These are phyloP conservation scores for Vulpes lagopus DNA, from an alignment of 2,113 vertebrate genomes.

Conservation along the genomic window DNA sequence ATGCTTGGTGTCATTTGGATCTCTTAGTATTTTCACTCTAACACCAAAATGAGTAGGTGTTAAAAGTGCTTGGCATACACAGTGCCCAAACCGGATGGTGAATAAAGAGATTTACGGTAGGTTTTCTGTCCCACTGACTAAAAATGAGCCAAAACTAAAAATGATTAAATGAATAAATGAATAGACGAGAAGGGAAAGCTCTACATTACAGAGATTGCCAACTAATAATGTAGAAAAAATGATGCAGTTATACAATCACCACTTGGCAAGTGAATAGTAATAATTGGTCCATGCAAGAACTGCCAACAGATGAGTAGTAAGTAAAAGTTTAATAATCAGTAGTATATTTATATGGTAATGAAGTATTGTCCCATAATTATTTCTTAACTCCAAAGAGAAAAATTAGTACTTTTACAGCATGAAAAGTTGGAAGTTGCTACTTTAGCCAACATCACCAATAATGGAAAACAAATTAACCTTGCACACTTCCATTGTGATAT, in stretches of 20 bases:
- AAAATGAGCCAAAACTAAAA: background rate
- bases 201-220: background rate
- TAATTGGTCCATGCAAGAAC: background rate
- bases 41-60: background rate
- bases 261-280: background rate
- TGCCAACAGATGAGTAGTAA: background rate
- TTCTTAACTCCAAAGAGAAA: background rate
- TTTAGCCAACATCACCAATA: background rate
- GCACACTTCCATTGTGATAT: background rate
- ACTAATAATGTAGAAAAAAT: background rate
- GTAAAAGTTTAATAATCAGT: background rate
- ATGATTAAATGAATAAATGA: background rate
- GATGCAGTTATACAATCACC: background rate
- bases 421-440: background rate
- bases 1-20: background rate
- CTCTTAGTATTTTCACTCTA: background rate
- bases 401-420: background rate
- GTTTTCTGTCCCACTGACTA: background rate
- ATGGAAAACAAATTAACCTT: background rate
- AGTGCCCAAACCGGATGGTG: background rate
- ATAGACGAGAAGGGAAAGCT: background rate
- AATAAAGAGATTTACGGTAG: background rate
- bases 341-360: background rate
- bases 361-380: background rate
- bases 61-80: background rate